These are phyloP conservation scores for Lysiphlebus fabarum DNA, from an alignment of 1,140 invertebrate species.

Conservation along the genomic window DNA sequence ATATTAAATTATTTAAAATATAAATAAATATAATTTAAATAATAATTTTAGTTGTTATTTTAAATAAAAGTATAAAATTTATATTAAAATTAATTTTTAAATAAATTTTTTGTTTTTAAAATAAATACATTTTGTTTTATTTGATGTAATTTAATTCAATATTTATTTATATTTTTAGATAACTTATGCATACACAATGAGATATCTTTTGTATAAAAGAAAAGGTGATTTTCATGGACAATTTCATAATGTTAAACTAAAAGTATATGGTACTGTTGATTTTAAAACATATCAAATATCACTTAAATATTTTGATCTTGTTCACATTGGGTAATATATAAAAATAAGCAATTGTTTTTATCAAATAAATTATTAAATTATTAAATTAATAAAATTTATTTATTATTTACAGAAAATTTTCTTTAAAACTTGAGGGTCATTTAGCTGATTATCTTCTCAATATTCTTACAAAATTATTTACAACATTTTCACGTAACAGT, in stretches of 20 bases:
- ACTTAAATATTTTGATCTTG: constrained; percentile 26
- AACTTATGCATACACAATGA: constrained; percentile 28
- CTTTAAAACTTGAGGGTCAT: constrained; percentile 29
- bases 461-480: constrained; percentile 17
- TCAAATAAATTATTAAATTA: too few relatives aligned
- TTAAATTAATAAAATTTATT: neutral
- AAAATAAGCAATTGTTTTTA: too few relatives aligned
- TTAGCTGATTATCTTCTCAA: constrained; percentile 31
- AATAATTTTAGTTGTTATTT: too few relatives aligned
- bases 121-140: too few relatives aligned
- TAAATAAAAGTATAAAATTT: too few relatives aligned
- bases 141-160: too few relatives aligned
- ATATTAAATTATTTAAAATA: too few relatives aligned
- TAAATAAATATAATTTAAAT: too few relatives aligned
- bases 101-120: too few relatives aligned
- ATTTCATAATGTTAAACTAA: constrained; percentile 14
- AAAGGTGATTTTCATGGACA: constrained; percentile 26
- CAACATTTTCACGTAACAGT: neutral
- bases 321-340: constrained; percentile 26
- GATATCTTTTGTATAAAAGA: constrained; percentile 20
- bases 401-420: constrained; percentile 24
- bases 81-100: too few relatives aligned
- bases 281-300: constrained; percentile 10
- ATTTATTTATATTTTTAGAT: constrained; percentile 27
- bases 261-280: constrained; percentile 12